phyloP scores from a whole-genome alignment of 2,113 vertebrate genomes.

The Nyctibius bracteatus region DNA sequence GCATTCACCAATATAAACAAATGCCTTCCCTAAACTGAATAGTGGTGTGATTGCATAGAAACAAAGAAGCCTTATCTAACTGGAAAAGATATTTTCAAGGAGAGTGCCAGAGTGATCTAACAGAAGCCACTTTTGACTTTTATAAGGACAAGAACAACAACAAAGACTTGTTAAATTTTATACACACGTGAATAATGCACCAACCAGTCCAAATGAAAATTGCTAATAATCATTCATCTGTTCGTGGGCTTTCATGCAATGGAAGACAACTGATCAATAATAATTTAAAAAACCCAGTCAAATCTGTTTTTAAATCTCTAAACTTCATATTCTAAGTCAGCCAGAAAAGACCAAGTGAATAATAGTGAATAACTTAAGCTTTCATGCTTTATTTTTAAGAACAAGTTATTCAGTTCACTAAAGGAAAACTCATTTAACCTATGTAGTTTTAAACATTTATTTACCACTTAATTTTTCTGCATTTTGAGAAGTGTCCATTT shows the following conservation, averaged over 20 bases:
- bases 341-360: not conserved
- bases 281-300: not conserved
- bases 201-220: not conserved
- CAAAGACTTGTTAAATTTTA: not conserved
- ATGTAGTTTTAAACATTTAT: not conserved
- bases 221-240: not conserved
- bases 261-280: not conserved
- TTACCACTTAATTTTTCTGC: not conserved
- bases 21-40: not conserved
- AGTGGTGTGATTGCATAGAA: not conserved
- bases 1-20: conserved; percentile 26
- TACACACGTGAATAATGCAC: not conserved
- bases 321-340: not conserved
- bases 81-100: not conserved
- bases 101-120: not conserved
- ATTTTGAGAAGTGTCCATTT: not conserved
- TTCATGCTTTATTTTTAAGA: not conserved
- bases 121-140: not conserved
- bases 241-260: not conserved
- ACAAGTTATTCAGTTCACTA: not conserved
- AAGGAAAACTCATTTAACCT: not conserved
- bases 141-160: not conserved
- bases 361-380: not conserved
- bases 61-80: not conserved
- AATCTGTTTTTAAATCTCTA: not conserved